A percentile compares a stretch with the other conserved stretches of the same genome.
These are phyloP conservation scores for Phalloptychus januarius DNA, from an alignment of 2,797 vertebrate genomes.

Conservation along the genomic window DNA sequence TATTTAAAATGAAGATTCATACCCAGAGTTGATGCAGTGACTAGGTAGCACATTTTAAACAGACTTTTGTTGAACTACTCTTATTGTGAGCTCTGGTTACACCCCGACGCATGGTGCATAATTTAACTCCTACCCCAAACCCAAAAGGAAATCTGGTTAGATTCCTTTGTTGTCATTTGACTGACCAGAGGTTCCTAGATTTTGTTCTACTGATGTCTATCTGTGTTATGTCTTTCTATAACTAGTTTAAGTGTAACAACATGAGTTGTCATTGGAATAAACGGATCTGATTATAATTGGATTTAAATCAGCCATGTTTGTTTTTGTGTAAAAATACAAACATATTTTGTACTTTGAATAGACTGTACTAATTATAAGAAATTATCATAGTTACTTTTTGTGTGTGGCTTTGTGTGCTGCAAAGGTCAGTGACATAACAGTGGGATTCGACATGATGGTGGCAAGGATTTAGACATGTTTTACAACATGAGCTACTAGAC, in stretches of 20 bases:
- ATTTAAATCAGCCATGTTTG: neutral
- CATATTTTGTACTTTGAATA: neutral
- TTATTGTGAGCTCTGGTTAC: neutral
- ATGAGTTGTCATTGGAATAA: neutral
- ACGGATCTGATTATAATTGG: neutral
- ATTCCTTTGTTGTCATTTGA: constrained; percentile 20
- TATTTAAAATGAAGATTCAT: neutral
- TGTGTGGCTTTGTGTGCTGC: constrained; percentile 1
- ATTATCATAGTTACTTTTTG: neutral
- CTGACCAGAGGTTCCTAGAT: constrained; percentile 20
- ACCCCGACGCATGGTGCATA: neutral
- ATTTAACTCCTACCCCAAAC: neutral
- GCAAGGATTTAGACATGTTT: constrained; percentile 60
- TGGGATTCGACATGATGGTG: constrained; percentile 47
- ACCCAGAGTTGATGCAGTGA: neutral
- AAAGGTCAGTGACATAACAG: constrained; percentile 44
- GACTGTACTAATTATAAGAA: neutral
- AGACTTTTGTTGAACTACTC: neutral
- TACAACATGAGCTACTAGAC: constrained; percentile 54
- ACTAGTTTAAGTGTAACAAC: neutral
- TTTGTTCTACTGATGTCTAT: neutral
- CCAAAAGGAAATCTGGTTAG: constrained; percentile 16
- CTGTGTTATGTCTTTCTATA: neutral
- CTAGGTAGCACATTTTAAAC: neutral
- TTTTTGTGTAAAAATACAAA: neutral